A percentile compares a stretch with the other conserved stretches of the same genome.
phyloP scores from a whole-genome alignment of 2,797 vertebrate genomes.

The Sebastes nivosus region DNA sequence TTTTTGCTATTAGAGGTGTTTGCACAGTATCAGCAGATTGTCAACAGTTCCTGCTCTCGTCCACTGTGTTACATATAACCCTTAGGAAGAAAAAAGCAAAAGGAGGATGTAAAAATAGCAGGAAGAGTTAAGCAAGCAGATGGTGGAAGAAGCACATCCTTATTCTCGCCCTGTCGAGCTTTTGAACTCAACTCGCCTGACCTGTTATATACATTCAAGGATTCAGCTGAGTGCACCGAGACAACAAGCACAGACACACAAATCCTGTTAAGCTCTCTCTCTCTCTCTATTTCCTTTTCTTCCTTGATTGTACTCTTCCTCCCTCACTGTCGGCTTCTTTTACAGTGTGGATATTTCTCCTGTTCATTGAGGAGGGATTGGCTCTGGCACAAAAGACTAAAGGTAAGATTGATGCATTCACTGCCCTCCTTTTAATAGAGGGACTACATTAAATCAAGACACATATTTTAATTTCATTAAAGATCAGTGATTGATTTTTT shows the following conservation, averaged over 20 bases:
- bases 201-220: slow-evolving; percentile 32
- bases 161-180: slow-evolving; percentile 12
- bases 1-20: background rate
- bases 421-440: background rate
- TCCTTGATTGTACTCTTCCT: slow-evolving; percentile 27
- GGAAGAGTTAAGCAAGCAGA: slow-evolving; percentile 44
- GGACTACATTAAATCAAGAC: background rate
- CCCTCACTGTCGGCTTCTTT: slow-evolving; percentile 37
- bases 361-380: slow-evolving; percentile 91
- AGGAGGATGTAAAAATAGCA: background rate
- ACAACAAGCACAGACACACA: slow-evolving; percentile 11
- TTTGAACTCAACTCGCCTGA: slow-evolving; percentile 23
- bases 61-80: background rate
- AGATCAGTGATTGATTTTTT: background rate
- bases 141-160: slow-evolving; percentile 36
- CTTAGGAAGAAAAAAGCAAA: background rate
- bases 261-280: slow-evolving; percentile 55
- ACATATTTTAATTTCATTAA: background rate
- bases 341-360: slow-evolving; percentile 83
- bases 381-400: slow-evolving; percentile 90
- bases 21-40: background rate
- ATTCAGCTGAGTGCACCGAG: slow-evolving; percentile 20
- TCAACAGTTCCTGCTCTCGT: background rate
- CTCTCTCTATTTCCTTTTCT: slow-evolving; percentile 3
- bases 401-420: slow-evolving; percentile 79